These are phyloP conservation scores for Sycophaga agraensis DNA, from an alignment of 1,140 invertebrate species.

Conservation along the genomic window DNA sequence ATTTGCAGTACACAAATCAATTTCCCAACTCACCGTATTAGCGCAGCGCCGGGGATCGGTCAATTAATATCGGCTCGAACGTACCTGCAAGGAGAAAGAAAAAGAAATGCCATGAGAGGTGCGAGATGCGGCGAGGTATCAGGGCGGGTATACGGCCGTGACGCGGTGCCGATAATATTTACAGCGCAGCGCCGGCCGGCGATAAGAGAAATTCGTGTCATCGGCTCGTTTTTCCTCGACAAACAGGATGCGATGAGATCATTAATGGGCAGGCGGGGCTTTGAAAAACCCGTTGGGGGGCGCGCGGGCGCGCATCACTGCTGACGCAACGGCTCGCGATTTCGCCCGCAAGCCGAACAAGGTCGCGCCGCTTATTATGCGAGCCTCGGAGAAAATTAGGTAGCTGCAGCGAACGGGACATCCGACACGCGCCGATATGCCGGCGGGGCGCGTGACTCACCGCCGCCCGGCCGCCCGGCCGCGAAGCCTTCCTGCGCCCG, in stretches of 20 bases:
- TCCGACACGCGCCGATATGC: conserved; percentile 36
- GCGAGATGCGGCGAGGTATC: no score
- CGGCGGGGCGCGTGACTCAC: conserved; percentile 41
- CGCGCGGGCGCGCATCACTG: conserved; percentile 14
- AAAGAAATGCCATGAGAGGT: no score
- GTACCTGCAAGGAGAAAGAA: conserved; percentile 17
- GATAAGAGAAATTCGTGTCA: conserved; percentile 16
- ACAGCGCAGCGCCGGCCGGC: background rate
- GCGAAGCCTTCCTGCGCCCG: background rate
- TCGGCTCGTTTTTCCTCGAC: conserved; percentile 22
- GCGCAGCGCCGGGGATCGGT: background rate
- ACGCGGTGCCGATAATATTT: background rate
- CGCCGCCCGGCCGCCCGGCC: no score
- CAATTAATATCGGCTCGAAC: conserved; percentile 19
- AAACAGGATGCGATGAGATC: conserved; percentile 26
- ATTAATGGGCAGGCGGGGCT: conserved; percentile 20
- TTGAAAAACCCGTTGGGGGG: conserved; percentile 37
- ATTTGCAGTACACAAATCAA: conserved; percentile 17
- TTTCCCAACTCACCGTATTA: conserved; percentile 22
- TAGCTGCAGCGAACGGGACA: conserved; percentile 40
- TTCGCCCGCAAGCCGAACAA: background rate
- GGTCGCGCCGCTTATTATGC: conserved; percentile 40
- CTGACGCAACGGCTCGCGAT: conserved; percentile 16
- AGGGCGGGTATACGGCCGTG: no score
- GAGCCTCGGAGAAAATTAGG: conserved; percentile 43